Conservation (phyloP, 2,797 vertebrate species). For the Mycteria americana region DNA sequence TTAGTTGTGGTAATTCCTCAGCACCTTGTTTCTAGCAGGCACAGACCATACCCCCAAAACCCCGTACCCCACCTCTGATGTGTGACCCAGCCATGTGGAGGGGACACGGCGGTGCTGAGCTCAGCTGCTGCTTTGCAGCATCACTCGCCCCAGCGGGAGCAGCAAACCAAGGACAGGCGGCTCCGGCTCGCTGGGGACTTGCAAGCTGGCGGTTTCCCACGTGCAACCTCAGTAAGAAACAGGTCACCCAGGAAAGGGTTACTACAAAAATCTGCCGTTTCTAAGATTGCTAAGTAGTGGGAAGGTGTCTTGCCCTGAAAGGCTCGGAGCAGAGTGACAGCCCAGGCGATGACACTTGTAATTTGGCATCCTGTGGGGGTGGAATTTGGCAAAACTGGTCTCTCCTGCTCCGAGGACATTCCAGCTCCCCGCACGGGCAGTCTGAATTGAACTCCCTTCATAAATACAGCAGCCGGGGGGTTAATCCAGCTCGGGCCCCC, state of each 20-base stretch:
- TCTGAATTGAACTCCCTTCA: not conserved
- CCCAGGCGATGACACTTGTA: not conserved
- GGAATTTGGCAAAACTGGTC: constrained; percentile 61
- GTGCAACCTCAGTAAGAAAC: not conserved
- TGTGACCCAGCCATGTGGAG: not conserved
- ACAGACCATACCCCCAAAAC: not conserved
- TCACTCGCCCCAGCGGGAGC: not conserved
- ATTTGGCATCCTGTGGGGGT: not conserved
- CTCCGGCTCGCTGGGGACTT: fast-evolving
- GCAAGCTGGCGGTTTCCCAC: not conserved
- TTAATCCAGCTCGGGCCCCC: not conserved
- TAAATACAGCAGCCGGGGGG: not conserved
- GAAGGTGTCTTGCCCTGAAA: not conserved
- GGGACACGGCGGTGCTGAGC: fast-evolving
- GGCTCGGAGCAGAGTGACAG: not conserved
- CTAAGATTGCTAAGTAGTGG: not conserved
- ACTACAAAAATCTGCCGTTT: not conserved
- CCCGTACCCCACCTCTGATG: not conserved
- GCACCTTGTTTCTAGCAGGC: not conserved
- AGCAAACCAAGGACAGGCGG: not conserved
- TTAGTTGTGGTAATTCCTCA: not conserved
- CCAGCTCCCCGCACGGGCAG: not conserved
- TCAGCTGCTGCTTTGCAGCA: not conserved
- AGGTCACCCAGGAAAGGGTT: not conserved
- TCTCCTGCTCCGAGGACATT: constrained; percentile 41